A percentile compares a stretch with the other conserved stretches of the same genome.
Conservation (phyloP, 2,888 invertebrate species). For the Phragmatobia fuliginosa region DNA sequence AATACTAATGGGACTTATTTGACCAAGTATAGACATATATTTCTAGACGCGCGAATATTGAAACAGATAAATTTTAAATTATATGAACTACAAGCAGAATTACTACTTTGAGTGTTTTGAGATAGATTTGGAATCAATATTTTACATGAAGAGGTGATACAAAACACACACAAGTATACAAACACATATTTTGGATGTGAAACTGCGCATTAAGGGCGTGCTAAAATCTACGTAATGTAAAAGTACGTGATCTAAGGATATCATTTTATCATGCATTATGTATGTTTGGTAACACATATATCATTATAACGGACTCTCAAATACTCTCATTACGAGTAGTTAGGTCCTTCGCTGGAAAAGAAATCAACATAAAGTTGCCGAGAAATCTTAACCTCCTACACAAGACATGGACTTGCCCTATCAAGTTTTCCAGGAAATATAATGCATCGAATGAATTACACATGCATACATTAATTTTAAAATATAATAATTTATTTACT, state of each 20-base stretch:
- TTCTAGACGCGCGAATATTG: too few relatives aligned
- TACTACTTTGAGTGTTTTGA: neutral
- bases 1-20: neutral
- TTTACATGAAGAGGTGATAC: too few relatives aligned
- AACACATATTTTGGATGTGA: neutral
- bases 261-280: neutral
- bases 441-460: too few relatives aligned
- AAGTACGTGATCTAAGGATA: neutral
- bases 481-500: too few relatives aligned
- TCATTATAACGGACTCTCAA: neutral
- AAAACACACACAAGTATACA: too few relatives aligned
- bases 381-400: neutral
- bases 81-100: neutral
- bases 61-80: neutral
- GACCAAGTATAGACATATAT: too few relatives aligned
- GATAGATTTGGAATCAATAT: too few relatives aligned
- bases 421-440: too few relatives aligned
- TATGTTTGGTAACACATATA: neutral
- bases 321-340: neutral
- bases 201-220: neutral
- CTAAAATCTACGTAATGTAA: conserved; percentile 7
- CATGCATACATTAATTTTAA: too few relatives aligned
- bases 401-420: neutral
- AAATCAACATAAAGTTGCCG: neutral
- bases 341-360: neutral